Evolutionary conservation across 1,140 invertebrate genomes (phyloP).

Genomic region (Nasonia giraulti): DNA sequence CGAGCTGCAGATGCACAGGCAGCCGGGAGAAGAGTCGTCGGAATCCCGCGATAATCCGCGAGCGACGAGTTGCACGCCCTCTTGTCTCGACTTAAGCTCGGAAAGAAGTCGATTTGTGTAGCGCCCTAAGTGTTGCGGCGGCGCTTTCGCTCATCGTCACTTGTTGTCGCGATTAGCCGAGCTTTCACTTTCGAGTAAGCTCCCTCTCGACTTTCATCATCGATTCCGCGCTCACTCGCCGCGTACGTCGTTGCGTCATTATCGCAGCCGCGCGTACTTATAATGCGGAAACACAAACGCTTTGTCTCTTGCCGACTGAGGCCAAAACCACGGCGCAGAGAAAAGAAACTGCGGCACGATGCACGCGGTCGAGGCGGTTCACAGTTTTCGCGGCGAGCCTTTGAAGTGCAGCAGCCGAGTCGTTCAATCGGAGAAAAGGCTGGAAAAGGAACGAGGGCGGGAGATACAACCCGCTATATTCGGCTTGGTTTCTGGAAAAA

Average conservation of each 20-base stretch:
- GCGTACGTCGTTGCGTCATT: no score
- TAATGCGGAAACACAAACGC: neutral
- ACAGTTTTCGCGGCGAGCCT: conserved; percentile 22
- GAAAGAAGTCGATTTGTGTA: conserved; percentile 26
- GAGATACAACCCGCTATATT: neutral
- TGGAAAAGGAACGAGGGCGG: neutral
- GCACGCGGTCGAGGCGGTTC: conserved; percentile 4
- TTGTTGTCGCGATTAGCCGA: no score
- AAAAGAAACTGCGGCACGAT: neutral
- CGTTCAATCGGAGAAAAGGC: conserved; percentile 3
- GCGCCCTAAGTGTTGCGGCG: neutral
- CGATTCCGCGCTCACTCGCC: no score
- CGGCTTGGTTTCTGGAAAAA: neutral
- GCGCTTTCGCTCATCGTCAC: neutral
- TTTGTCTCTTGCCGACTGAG: neutral
- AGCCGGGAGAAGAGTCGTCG: neutral
- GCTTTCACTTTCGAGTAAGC: neutral
- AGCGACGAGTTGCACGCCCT: neutral
- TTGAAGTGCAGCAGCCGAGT: neutral
- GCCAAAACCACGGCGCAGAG: neutral
- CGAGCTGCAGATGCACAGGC: neutral
- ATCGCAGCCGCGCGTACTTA: neutral
- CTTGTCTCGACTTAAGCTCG: conserved; percentile 21
- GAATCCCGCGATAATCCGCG: conserved; percentile 13
- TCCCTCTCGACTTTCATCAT: neutral